phyloP scores from a whole-genome alignment of 2,888 invertebrate genomes.

The Pomacea canaliculata region DNA sequence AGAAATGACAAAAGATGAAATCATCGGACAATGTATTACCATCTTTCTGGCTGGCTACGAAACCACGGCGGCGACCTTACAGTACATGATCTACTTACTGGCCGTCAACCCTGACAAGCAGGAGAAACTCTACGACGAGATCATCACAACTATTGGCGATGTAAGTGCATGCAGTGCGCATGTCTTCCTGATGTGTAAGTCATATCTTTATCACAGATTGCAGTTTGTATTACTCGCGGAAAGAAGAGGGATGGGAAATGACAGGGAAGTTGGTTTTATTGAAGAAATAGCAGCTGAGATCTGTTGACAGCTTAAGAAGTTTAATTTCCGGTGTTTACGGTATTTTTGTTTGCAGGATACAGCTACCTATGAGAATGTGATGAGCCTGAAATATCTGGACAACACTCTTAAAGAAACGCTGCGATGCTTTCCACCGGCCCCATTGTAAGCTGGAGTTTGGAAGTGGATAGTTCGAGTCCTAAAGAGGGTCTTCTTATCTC shows the following conservation, averaged over 20 bases:
- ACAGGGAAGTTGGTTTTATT: no score
- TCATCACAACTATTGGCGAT: background rate
- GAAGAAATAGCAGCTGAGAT: no score
- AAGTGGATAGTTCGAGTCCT: no score
- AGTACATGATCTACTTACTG: conserved; percentile 1
- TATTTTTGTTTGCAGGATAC: background rate
- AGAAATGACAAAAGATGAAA: conserved; percentile 1
- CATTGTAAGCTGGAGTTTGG: background rate
- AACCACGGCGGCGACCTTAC: conserved; percentile 1
- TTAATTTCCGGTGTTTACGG: no score
- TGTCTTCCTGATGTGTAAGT: no score
- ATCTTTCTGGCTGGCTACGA: conserved; percentile 8
- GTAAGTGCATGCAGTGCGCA: no score
- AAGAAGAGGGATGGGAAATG: no score
- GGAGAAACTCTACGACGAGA: conserved; percentile 1
- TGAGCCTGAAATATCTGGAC: conserved; percentile 23
- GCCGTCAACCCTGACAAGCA: conserved; percentile 7
- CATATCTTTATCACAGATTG: no score
- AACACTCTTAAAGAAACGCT: conserved; percentile 27
- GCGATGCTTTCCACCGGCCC: conserved; percentile 42
- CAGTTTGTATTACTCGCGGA: no score
- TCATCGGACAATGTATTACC: background rate
- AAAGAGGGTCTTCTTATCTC: no score
- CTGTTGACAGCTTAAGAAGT: no score
- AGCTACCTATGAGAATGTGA: conserved; percentile 4